These are phyloP conservation scores for Chloroclystis v-ata DNA, from an alignment of 2,888 invertebrate species.

Conservation along the genomic window DNA sequence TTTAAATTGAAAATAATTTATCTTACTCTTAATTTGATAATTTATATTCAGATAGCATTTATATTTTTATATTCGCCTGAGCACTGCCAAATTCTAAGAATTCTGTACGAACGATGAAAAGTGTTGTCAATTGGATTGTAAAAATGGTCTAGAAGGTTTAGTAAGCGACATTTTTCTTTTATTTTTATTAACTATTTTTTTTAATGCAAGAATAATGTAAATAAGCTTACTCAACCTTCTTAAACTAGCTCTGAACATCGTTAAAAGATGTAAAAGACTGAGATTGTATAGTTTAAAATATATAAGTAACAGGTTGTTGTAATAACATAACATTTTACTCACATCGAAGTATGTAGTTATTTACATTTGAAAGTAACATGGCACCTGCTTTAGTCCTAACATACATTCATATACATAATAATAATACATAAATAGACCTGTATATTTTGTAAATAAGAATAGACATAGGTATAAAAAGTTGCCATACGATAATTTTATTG, in stretches of 20 bases:
- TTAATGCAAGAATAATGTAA: too few relatives aligned
- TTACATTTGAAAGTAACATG: conserved; percentile 1
- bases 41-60: conserved; percentile 3
- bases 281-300: conserved; percentile 44
- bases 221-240: neutral
- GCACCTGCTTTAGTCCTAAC: conserved; percentile 6
- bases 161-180: too few relatives aligned
- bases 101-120: conserved; percentile 14
- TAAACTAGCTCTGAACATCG: conserved; percentile 42
- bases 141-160: conserved; percentile 24
- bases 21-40: neutral
- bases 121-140: conserved; percentile 47
- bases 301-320: neutral
- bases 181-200: too few relatives aligned
- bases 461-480: conserved; percentile 47
- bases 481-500: conserved; percentile 47
- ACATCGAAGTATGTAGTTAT: conserved; percentile 21
- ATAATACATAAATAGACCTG: conserved; percentile 26
- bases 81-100: conserved; percentile 27
- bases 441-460: conserved; percentile 37
- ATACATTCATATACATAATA: neutral
- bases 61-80: neutral
- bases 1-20: neutral
- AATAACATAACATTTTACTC: neutral
- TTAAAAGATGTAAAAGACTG: conserved; percentile 56